Evolutionary conservation across 2,113 vertebrate species (phyloP).

Genomic region (Cyphomyrus discorhynchus): DNA sequence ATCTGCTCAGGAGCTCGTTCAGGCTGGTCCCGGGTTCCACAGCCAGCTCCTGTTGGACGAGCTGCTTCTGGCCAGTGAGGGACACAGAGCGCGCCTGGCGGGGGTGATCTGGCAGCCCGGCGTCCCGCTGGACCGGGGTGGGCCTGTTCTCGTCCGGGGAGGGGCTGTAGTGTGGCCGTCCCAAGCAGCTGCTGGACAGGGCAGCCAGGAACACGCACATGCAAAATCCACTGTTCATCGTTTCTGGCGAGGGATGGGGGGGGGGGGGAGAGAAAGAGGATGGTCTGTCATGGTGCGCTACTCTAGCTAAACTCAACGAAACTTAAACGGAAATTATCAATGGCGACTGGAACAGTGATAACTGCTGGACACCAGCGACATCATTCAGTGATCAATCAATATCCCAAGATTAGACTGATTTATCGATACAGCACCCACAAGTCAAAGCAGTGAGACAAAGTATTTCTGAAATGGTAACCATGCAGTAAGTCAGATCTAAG

Average conservation of each 20-base stretch:
- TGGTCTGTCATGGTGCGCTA: background rate
- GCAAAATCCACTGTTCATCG: conserved; percentile 76
- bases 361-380: background rate
- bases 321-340: background rate
- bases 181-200: conserved; percentile 66
- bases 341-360: background rate
- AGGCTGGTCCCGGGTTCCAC: conserved; percentile 68
- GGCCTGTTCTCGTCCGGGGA: conserved; percentile 43
- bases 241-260: conserved; percentile 33
- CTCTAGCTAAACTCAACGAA: background rate
- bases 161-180: conserved; percentile 58
- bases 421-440: background rate
- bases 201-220: conserved; percentile 74
- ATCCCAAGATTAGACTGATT: background rate
- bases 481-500: background rate
- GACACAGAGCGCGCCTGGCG: conserved; percentile 56
- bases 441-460: background rate
- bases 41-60: conserved; percentile 51
- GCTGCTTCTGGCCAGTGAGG: conserved; percentile 48
- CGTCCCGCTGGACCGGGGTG: conserved; percentile 44
- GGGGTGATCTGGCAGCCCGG: conserved; percentile 35
- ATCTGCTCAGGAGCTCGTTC: conserved; percentile 74
- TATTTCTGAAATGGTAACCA: background rate
- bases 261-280: background rate
- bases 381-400: background rate